A percentile compares a stretch with the other conserved stretches of the same genome.
Conservation (phyloP, 2,797 vertebrate species). For the Epinephelus malabaricus region DNA sequence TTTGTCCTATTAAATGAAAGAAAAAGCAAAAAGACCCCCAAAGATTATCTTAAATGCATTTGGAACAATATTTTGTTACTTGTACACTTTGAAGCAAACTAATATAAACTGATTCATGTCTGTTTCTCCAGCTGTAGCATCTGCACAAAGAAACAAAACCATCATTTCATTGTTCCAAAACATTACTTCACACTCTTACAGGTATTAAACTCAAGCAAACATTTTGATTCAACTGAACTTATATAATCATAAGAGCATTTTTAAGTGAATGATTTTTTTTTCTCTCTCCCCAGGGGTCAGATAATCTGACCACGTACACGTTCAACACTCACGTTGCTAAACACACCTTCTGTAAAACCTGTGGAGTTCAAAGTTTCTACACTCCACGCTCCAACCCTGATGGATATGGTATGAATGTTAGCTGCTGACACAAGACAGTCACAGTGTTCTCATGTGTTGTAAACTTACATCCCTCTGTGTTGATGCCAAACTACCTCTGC, state of each 20-base stretch:
- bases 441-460: conserved; percentile 24
- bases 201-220: conserved; percentile 78
- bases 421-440: conserved; percentile 24
- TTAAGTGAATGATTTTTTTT: not conserved
- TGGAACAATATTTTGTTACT: not conserved
- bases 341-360: conserved; percentile 96
- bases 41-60: not conserved
- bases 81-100: not conserved
- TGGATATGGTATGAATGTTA: conserved; percentile 88
- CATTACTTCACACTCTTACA: conserved; percentile 91
- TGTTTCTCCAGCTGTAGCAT: conserved; percentile 91
- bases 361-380: conserved; percentile 98
- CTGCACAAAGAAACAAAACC: conserved; percentile 97
- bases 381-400: conserved; percentile 95
- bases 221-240: not conserved
- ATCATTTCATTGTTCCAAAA: conserved; percentile 95
- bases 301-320: conserved; percentile 92
- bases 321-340: conserved; percentile 94
- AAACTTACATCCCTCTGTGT: conserved; percentile 31
- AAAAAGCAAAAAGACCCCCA: no score
- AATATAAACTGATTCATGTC: not conserved
- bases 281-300: conserved; percentile 85
- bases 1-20: no score
- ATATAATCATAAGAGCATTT: not conserved
- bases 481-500: conserved; percentile 22